Evolutionary conservation across 2,113 vertebrate species (phyloP).

Genomic region (Zapus hudsonius): DNA sequence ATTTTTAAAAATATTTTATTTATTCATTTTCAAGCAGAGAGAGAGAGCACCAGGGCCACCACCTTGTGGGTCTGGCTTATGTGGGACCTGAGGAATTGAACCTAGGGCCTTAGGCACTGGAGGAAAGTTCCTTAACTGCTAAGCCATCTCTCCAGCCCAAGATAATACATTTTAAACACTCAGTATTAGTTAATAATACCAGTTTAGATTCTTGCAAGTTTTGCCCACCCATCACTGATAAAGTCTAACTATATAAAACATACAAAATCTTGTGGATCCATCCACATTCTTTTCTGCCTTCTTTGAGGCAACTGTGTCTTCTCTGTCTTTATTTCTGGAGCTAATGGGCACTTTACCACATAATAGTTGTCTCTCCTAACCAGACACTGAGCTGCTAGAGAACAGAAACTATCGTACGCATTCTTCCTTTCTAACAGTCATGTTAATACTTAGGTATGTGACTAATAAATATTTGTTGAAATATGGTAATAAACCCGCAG

Average conservation of each 20-base stretch:
- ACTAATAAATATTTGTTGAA: constrained; percentile 29
- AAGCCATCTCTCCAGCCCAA: too few species aligned
- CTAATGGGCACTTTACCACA: not conserved
- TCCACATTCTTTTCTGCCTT: not conserved
- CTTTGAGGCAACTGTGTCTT: not conserved
- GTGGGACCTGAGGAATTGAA: too few species aligned
- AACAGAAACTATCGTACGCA: not conserved
- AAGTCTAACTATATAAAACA: not conserved
- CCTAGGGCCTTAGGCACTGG: too few species aligned
- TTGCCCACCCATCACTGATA: not conserved
- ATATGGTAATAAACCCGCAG: not conserved
- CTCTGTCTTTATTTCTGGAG: not conserved
- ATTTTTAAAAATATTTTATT: too few species aligned
- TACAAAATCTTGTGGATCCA: not conserved
- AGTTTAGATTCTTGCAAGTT: not conserved
- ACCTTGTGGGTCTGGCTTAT: too few species aligned
- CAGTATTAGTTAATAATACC: not conserved
- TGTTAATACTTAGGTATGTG: not conserved
- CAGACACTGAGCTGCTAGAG: not conserved
- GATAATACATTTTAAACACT: not conserved
- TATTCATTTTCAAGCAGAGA: too few species aligned
- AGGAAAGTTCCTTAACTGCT: too few species aligned
- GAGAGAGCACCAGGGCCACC: too few species aligned
- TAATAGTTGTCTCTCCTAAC: not conserved
- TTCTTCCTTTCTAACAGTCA: not conserved